Conservation (phyloP, 2,797 vertebrate species). For the Urocyon cinereoargenteus region DNA sequence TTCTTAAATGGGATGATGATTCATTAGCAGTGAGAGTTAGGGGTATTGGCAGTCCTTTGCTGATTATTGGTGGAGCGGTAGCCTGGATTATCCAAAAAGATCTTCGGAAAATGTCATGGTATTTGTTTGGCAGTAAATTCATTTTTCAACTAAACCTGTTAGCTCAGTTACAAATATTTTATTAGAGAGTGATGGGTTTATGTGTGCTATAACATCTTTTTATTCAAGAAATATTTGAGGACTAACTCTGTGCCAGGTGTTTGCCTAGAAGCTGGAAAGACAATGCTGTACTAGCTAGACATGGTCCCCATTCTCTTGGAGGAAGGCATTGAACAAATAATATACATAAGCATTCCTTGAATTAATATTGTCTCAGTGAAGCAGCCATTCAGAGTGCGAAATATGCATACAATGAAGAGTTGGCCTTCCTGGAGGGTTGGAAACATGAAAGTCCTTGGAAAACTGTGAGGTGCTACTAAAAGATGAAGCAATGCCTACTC, state of each 20-base stretch:
- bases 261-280: not conserved
- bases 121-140: slow-evolving; percentile 33
- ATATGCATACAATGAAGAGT: not conserved
- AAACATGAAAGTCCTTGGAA: not conserved
- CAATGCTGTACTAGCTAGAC: not conserved
- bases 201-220: not conserved
- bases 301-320: not conserved
- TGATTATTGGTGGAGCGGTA: not conserved
- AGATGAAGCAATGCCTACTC: not conserved
- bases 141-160: slow-evolving; percentile 46
- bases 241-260: not conserved
- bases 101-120: slow-evolving; percentile 43
- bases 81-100: not conserved
- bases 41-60: not conserved
- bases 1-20: not conserved
- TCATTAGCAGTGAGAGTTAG: not conserved
- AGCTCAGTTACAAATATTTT: slow-evolving; percentile 39
- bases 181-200: not conserved
- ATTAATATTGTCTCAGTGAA: not conserved
- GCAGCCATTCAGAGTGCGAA: not conserved
- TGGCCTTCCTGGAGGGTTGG: not conserved
- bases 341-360: not conserved
- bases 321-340: not conserved
- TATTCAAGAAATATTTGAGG: slow-evolving; percentile 6
- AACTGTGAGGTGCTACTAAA: not conserved